These are phyloP conservation scores for Triplophysa dalaica DNA, from an alignment of 2,113 vertebrate species.

Conservation along the genomic window DNA sequence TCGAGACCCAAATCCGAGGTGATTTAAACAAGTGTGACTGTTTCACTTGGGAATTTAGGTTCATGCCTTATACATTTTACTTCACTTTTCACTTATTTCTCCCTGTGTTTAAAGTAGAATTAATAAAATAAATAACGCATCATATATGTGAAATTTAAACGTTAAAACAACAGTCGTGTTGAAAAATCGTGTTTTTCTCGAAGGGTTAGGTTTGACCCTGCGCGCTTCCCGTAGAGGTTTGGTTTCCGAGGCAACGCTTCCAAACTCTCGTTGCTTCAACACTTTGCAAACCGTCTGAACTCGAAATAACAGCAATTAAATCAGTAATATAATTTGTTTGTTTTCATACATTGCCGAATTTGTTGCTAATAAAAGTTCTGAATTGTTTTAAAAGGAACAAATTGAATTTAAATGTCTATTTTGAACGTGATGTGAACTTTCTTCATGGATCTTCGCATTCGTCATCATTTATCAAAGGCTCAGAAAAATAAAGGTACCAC, in stretches of 20 bases:
- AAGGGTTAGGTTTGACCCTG: background rate
- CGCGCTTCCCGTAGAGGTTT: background rate
- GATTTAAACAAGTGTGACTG: too few relatives aligned
- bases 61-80: too few relatives aligned
- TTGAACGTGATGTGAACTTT: background rate
- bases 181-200: too few relatives aligned
- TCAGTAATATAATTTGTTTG: background rate
- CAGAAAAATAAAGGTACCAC: conserved; percentile 61
- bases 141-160: too few relatives aligned
- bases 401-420: too few relatives aligned
- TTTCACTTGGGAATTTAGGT: too few relatives aligned
- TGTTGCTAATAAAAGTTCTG: background rate
- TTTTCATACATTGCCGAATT: too few relatives aligned
- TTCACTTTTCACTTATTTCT: too few relatives aligned
- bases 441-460: conserved; percentile 68
- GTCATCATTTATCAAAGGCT: conserved; percentile 60
- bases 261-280: background rate
- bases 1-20: too few relatives aligned
- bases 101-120: too few relatives aligned
- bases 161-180: too few relatives aligned
- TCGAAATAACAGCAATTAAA: background rate
- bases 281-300: background rate
- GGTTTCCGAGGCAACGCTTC: conserved; percentile 19
- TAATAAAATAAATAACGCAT: too few relatives aligned
- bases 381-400: background rate